Conservation (phyloP, 2,888 invertebrate genomes). For the Pasiphila rectangulata region DNA sequence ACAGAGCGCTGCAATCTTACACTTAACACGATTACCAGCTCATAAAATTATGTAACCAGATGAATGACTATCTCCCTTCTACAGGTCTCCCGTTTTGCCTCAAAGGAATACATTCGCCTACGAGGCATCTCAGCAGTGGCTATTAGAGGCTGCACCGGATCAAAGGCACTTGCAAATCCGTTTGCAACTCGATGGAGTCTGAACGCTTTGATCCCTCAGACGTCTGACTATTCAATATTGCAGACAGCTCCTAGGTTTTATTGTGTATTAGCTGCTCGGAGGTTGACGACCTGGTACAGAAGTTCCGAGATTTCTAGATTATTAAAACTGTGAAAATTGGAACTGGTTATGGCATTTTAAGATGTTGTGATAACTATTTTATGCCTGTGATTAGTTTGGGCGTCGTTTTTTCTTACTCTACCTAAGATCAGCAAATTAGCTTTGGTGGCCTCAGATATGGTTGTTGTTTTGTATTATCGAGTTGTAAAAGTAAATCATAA, state of each 20-base stretch:
- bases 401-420: no score
- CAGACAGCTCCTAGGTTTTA: not conserved
- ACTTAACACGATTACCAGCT: no score
- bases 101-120: not conserved
- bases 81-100: not conserved
- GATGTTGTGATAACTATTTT: no score
- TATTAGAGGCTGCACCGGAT: slow-evolving; percentile 19
- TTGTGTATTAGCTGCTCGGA: not conserved
- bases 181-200: slow-evolving; percentile 21
- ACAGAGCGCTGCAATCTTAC: no score
- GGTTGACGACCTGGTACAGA: not conserved
- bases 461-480: no score
- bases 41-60: not conserved
- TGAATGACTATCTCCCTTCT: not conserved
- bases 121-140: slow-evolving; percentile 1
- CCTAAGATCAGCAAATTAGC: no score
- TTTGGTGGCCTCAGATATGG: no score
- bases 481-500: no score
- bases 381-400: no score
- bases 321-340: not conserved
- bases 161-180: slow-evolving; percentile 22
- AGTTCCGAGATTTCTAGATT: not conserved
- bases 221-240: not conserved
- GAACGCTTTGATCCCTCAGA: not conserved
- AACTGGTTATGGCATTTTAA: no score